These are phyloP conservation scores for Ctenosaura bakeri DNA, from an alignment of 2,797 vertebrate species.

Conservation along the genomic window DNA sequence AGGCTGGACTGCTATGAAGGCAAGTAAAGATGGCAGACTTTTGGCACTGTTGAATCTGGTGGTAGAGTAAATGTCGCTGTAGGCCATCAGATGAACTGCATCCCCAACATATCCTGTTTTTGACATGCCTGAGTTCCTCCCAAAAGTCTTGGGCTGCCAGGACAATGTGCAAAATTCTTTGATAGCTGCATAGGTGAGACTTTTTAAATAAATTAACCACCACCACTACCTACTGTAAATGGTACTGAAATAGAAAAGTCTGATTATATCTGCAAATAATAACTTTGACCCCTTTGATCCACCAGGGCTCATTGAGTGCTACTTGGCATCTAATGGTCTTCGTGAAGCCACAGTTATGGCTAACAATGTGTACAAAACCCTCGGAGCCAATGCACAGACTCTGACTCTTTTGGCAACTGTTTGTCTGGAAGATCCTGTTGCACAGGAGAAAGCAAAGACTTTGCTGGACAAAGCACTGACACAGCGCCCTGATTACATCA, in stretches of 20 bases:
- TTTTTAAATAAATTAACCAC: no score
- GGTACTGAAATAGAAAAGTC: not conserved
- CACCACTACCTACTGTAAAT: no score
- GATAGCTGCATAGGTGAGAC: not conserved
- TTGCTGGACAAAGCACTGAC: constrained; percentile 96
- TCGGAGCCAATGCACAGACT: constrained; percentile 96
- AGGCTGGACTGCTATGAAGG: constrained; percentile 98
- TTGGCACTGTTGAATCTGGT: accelerated
- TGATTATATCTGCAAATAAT: constrained; percentile 1
- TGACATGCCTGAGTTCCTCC: no score
- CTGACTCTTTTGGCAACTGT: constrained; percentile 96
- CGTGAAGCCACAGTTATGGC: constrained; percentile 99
- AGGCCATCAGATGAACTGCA: no score
- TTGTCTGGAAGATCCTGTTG: constrained; percentile 96
- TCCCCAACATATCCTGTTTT: not conserved
- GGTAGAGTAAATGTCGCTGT: not conserved
- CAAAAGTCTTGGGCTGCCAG: not conserved
- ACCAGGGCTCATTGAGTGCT: constrained; percentile 96
- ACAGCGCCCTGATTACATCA: constrained; percentile 96
- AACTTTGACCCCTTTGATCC: constrained; percentile 1
- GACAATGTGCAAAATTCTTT: not conserved
- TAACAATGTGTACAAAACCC: constrained; percentile 98
- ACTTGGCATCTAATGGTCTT: constrained; percentile 95
- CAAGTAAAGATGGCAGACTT: constrained; percentile 27
- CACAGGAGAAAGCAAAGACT: constrained; percentile 96